Evolutionary conservation across 2,888 invertebrate species (phyloP), one percentile per base, ranked within the genome.

Genomic region (Margaritifera margaritifera): DNA sequence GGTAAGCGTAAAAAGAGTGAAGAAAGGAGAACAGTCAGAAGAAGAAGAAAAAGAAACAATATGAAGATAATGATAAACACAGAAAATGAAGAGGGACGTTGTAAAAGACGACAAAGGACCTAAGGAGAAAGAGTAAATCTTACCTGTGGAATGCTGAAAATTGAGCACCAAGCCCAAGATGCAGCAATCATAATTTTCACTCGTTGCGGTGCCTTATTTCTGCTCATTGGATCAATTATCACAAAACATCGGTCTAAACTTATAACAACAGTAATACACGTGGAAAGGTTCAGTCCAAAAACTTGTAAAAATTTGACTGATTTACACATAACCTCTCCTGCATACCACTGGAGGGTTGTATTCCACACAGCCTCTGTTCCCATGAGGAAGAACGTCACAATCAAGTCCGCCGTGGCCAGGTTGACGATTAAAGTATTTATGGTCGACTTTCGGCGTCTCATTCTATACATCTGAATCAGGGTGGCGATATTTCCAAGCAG

Each of bases 131-230:
- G 15, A 15, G 42, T 42, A 42, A 42, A 42, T 69, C 92, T 92
- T 89, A 95, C 95, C 94, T 96, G 95, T 25, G 95, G 95, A 84
- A 94, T 89, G 86, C 95, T 95, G 62, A 95, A 91, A n/a, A 94
- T 68, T 68, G 93, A 92, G 81, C 95, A 94, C 61, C 94, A 88
- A 6, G 93, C 89, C 93, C 95, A 95, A n/a, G 93, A 93, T 56
- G 93, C 90, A 1, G 92, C 91, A 42, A 95, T 92, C 68, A 89
- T 88, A 22, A 79, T 77, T 31, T 84, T 74, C 6, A 94, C 91
- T 64, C 93, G 91, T 69, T 92, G 92, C 75, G 94, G 94, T 19
- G 94, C 92, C 50, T 89, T 88, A 64, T 94, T 87, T 55, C 87
- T 75, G 59, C 88, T 85, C 79, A 89, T 87, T 0, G 95, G 95